These are phyloP conservation scores for Solen grandis DNA, from an alignment of 1,140 invertebrate species.

Conservation along the genomic window DNA sequence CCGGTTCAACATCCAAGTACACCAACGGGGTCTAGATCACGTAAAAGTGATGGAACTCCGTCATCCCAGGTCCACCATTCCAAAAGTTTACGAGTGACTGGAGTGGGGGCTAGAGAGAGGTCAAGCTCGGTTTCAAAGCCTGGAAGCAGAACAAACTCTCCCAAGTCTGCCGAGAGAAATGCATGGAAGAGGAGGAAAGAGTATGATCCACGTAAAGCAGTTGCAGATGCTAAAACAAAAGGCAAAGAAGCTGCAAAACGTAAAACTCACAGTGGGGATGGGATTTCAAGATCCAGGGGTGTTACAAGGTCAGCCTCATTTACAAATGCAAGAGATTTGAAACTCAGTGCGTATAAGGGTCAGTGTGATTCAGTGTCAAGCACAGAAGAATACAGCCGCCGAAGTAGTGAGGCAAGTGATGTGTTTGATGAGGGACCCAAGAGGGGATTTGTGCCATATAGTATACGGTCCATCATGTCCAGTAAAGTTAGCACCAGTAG, in stretches of 20 bases:
- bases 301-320: constrained; percentile 75
- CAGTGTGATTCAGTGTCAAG: constrained; percentile 64
- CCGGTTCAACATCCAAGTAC: constrained; percentile 28
- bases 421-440: constrained; percentile 58
- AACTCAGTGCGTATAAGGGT: constrained; percentile 50
- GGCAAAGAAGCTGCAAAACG: constrained; percentile 56
- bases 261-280: constrained; percentile 42
- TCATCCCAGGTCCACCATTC: constrained; percentile 29
- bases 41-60: constrained; percentile 25
- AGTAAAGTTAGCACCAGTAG: constrained; percentile 65
- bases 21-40: background rate
- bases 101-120: constrained; percentile 60
- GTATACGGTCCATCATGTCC: constrained; percentile 51
- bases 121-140: constrained; percentile 63
- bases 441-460: constrained; percentile 66
- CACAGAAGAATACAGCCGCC: constrained; percentile 65
- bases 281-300: constrained; percentile 42
- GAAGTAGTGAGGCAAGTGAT: constrained; percentile 58
- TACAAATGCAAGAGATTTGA: constrained; percentile 66
- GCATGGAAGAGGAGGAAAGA: constrained; percentile 95
- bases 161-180: constrained; percentile 87
- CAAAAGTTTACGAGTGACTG: constrained; percentile 69
- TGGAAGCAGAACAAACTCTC: constrained; percentile 72
- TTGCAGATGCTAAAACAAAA: constrained; percentile 85
- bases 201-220: constrained; percentile 93